Conservation (phyloP, 2,888 invertebrate genomes). For the Synanthedon andrenaeformis region DNA sequence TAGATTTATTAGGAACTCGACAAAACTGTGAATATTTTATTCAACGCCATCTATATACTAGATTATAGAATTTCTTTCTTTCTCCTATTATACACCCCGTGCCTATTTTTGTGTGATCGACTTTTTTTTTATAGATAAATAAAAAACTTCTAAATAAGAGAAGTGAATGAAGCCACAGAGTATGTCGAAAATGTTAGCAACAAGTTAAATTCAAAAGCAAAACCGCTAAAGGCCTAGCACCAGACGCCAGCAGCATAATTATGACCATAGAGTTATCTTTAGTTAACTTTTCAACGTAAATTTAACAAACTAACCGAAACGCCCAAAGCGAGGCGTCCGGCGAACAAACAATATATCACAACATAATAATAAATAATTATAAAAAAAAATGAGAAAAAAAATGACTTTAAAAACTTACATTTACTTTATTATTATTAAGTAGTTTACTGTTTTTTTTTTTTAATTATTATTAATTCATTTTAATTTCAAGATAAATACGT, state of each 20-base stretch:
- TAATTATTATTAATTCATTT: slow-evolving; percentile 11
- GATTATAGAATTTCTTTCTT: too few species aligned
- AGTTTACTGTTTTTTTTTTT: slow-evolving; percentile 49
- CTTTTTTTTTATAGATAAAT: too few species aligned
- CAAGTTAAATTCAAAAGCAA: too few species aligned
- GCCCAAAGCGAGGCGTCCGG: background rate
- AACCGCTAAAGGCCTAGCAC: background rate
- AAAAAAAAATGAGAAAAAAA: slow-evolving; percentile 30
- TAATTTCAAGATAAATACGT: slow-evolving; percentile 11
- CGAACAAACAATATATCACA: background rate
- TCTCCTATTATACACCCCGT: too few species aligned
- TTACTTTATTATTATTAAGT: slow-evolving; percentile 37
- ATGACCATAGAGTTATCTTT: background rate
- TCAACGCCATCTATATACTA: too few species aligned
- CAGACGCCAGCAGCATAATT: background rate
- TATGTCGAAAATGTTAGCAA: too few species aligned
- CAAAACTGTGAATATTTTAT: too few species aligned
- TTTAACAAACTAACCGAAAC: background rate
- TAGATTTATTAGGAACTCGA: too few species aligned
- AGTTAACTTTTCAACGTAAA: background rate
- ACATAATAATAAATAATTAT: slow-evolving; percentile 18
- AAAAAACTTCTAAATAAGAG: too few species aligned
- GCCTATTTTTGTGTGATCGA: too few species aligned
- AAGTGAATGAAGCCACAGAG: too few species aligned
- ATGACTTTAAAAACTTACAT: slow-evolving; percentile 47